Base-by-base conservation (phyloP, 1,140 invertebrate genomes). In the Tetragnatha versicolor region DNA sequence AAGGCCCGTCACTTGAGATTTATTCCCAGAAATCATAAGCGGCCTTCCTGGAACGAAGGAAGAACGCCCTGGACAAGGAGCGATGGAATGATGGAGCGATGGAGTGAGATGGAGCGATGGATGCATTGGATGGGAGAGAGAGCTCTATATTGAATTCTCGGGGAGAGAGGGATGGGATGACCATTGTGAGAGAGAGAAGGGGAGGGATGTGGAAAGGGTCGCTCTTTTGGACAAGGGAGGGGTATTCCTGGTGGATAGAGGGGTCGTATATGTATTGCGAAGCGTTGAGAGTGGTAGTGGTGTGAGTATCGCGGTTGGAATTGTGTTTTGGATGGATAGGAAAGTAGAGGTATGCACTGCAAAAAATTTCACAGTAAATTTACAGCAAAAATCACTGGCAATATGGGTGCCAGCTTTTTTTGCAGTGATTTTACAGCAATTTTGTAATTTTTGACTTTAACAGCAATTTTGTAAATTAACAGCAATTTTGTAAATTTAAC, bases 101-200 rank as follows among this genome's bases (percentile, higher is more conserved):
- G 12, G 37, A n/a, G n/a, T 35, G 2, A 31, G 9, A 20, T 12
- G 14, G 31, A n/a, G 42, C 20, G 66, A 17, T 17, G 33, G 31
- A n/a, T 10, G 20, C 37, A 17, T 35, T 35, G 29, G 22, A 14
- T n/a, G 37, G 35, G 35, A 65, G 35, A 35, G 37, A 31, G 14
- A 68, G 27, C 63, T 39, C 17, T 39, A 68, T 45, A 31, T n/a
- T 29, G 63, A 29, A 25, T 47, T 12, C 47, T 70, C 22, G 29
- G 37, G 66, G n/a, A n/a, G n/a, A n/a, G n/a, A n/a, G n/a, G n/a
- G 45, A 10, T 47, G 49, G 66, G 39, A 70, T 70, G 66, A 70
- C 66, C 66, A 55, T 70, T 70, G 66, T 70, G 47, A 20, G 20
- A 37, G 39, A 49, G 27, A 7, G n/a, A 49, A 37, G 35, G 10